Percentiles rank a stretch among this genome's conserved stretches.
phyloP scores from a whole-genome alignment of 2,113 vertebrate genomes.

The Ammospiza nelsoni region DNA sequence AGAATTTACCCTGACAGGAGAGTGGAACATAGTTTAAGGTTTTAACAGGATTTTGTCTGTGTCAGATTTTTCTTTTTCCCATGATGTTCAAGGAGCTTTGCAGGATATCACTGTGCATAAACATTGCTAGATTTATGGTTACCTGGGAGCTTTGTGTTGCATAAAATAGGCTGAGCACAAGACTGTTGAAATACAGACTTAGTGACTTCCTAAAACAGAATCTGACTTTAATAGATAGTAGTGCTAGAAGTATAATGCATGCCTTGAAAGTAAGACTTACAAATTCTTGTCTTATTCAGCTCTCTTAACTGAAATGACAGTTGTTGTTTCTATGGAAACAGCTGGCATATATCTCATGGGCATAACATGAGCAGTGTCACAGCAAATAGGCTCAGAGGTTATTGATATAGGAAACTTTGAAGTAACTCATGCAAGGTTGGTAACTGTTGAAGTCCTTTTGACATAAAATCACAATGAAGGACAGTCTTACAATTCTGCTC shows the following conservation, averaged over 20 bases:
- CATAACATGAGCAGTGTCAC: constrained; percentile 71
- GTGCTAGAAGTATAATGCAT: not conserved
- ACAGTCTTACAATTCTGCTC: not conserved
- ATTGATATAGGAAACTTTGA: constrained; percentile 50
- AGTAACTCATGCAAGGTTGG: constrained; percentile 59
- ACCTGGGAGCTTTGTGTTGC: not conserved
- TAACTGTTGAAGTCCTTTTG: constrained; percentile 18
- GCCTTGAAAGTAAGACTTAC: not conserved
- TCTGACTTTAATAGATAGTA: not conserved
- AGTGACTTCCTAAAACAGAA: not conserved
- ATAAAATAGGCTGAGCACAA: not conserved
- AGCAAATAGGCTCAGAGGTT: constrained; percentile 58
- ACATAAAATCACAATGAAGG: not conserved
- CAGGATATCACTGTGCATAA: not conserved
- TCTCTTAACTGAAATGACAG: not conserved
- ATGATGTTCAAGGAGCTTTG: not conserved
- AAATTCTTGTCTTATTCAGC: not conserved
- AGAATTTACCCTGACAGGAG: not conserved
- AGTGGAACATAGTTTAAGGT: not conserved
- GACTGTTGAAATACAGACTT: not conserved
- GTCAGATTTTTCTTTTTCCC: not conserved
- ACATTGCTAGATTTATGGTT: not conserved
- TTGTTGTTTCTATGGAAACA: constrained; percentile 58
- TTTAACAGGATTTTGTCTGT: not conserved
- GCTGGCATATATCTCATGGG: not conserved